Evolutionary conservation across 1,140 invertebrate species (phyloP).

Genomic region (Penaeus vannamei): DNA sequence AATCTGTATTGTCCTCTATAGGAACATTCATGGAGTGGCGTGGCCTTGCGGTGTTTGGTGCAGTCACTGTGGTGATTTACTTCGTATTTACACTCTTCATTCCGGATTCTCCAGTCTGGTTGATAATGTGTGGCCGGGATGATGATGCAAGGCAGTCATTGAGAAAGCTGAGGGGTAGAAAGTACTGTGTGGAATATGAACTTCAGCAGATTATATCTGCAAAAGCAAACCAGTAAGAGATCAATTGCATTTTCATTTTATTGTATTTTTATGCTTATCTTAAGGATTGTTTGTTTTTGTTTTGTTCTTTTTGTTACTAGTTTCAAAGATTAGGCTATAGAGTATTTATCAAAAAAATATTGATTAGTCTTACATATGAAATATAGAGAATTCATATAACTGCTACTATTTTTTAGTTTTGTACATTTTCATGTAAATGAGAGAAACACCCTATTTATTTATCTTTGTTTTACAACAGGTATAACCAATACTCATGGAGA

Average conservation of each 20-base stretch:
- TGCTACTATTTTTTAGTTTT: too few species aligned
- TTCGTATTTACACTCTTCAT: conserved; percentile 51
- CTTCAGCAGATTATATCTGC: conserved; percentile 56
- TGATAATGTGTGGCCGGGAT: conserved; percentile 35
- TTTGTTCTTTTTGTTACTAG: too few species aligned
- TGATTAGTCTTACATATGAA: too few species aligned
- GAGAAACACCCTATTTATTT: neutral
- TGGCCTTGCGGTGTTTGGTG: conserved; percentile 51
- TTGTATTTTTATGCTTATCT: neutral
- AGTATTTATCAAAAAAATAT: too few species aligned
- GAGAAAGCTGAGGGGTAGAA: conserved; percentile 29
- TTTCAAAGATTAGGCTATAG: too few species aligned
- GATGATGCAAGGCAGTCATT: conserved; percentile 46
- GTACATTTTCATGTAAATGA: neutral
- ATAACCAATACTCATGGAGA: conserved; percentile 47
- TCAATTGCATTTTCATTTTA: neutral
- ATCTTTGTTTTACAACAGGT: conserved; percentile 6
- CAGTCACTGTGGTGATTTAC: conserved; percentile 44
- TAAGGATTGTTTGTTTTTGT: neutral
- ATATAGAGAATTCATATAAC: too few species aligned
- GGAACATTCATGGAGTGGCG: conserved; percentile 59
- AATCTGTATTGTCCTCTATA: neutral
- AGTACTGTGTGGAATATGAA: conserved; percentile 53
- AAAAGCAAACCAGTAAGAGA: conserved; percentile 49
- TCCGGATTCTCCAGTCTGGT: conserved; percentile 59